Evolutionary conservation across 2,113 vertebrate species (phyloP), one percentile per base, ranked within the genome.

Genomic region (Amblyornis subalaris): DNA sequence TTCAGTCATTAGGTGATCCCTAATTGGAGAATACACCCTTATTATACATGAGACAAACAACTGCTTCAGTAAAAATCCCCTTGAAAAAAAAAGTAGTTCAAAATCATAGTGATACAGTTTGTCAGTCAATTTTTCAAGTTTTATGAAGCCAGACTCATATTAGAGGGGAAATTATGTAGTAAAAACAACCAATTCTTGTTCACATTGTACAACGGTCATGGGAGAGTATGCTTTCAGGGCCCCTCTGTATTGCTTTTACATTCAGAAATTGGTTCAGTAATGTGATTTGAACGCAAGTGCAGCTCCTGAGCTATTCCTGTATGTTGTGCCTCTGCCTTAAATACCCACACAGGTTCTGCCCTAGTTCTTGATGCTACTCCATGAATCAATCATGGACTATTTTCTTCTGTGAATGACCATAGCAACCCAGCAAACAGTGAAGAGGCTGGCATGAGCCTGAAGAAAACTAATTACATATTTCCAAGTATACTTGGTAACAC

Each of bases 1-100:
- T 95, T 93, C 80, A 87, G 87, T 91, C 69, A 64, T 83, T 89
- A 83, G 58, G 78, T 74, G 85, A 95, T 90, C 85, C 87, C 67
- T 90, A 91, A 93, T 55, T 94, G 91, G 84, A 93, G 45, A 75
- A 82, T 45, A 82, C 29, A 62, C 44, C 28, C 44, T 62, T 79
- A 16, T 21, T 85, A 73, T 14, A 77, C 13, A 18, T 28, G 47
- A 73, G 64, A 85, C 71, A 91, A 67, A 89, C 58, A 90, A 74
- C 44, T 62, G 55, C 54, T 54, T 85, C 44, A 76, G 65, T 88
- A 70, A 85, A 94, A 70, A 50, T 85, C 20, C 75, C 48, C 51
- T 78, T 83, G 25, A 79, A 70, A 69, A 74, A 54, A 14, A 73
- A 50, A 23, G 19, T 14, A 31, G 20, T 75, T 77, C 7, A 42